phyloP scores from a whole-genome alignment of 2,888 invertebrate species.

The Seira musarum region DNA sequence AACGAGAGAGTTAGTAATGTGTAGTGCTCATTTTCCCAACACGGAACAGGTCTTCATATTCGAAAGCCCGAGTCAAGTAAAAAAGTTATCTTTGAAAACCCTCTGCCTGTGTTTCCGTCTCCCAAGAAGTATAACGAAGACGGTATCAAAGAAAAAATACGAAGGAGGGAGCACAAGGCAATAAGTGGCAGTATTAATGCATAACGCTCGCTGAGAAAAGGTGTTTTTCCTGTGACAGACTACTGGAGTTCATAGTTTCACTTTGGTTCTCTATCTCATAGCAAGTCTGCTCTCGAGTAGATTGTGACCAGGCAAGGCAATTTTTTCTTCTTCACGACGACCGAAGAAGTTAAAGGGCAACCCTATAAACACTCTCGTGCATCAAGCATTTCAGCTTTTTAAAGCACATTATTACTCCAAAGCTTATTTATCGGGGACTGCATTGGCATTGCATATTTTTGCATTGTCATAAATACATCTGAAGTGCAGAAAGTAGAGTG shows the following conservation, averaged over 20 bases:
- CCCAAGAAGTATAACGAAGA: constrained; percentile 34
- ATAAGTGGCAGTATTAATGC: constrained; percentile 40
- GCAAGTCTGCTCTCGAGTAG: constrained; percentile 49
- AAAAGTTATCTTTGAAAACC: too few species aligned
- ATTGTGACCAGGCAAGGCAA: constrained; percentile 41
- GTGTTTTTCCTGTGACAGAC: constrained; percentile 59
- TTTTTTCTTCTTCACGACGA: too few species aligned
- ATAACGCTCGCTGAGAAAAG: constrained; percentile 24
- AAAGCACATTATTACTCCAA: constrained; percentile 20
- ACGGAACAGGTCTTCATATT: neutral
- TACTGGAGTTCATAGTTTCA: constrained; percentile 61
- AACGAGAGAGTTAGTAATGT: constrained; percentile 5
- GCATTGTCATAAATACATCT: too few species aligned
- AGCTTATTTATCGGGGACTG: constrained; percentile 31
- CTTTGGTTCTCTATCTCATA: constrained; percentile 53
- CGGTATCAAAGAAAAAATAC: constrained; percentile 35
- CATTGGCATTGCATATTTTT: too few species aligned
- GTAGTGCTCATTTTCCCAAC: too few species aligned
- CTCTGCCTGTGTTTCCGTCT: too few species aligned
- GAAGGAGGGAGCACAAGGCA: too few species aligned
- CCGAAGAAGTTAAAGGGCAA: constrained; percentile 56
- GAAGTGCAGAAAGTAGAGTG: too few species aligned
- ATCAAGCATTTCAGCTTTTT: constrained; percentile 35
- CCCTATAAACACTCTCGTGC: constrained; percentile 34
- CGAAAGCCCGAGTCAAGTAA: constrained; percentile 34